phyloP scores from a whole-genome alignment of 2,113 vertebrate genomes.

The Nibea coibor region DNA sequence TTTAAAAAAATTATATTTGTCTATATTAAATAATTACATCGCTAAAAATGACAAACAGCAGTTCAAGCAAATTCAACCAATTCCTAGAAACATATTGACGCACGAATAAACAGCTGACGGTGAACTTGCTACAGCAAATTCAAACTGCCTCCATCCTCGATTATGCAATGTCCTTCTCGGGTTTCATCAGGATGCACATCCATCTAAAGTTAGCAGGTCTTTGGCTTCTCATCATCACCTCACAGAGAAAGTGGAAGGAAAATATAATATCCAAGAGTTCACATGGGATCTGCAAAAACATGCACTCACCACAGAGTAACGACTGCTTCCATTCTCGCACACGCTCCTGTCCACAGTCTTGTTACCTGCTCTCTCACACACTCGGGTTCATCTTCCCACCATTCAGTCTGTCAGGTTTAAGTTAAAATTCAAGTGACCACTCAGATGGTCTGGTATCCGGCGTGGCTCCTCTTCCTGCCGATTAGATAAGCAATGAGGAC shows the following conservation, averaged over 20 bases:
- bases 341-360: constrained; percentile 21
- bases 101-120: neutral
- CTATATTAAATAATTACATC: constrained; percentile 34
- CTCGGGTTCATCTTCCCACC: constrained; percentile 5
- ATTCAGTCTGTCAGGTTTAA: constrained; percentile 29
- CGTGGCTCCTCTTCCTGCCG: constrained; percentile 95
- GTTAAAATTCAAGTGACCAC: neutral
- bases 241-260: constrained; percentile 38
- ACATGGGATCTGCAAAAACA: constrained; percentile 39
- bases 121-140: constrained; percentile 34
- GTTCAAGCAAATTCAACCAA: constrained; percentile 36
- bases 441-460: constrained; percentile 99
- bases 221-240: constrained; percentile 37
- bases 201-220: constrained; percentile 30
- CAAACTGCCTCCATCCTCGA: constrained; percentile 33
- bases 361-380: neutral
- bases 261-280: constrained; percentile 27
- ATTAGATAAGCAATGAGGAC: constrained; percentile 97
- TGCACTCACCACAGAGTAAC: constrained; percentile 24
- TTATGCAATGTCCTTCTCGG: constrained; percentile 1
- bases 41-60: constrained; percentile 40
- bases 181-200: constrained; percentile 23
- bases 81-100: neutral
- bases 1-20: neutral
- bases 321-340: constrained; percentile 15